These are phyloP conservation scores for Trichopoda pennipes DNA, from an alignment of 2,888 invertebrate genomes.

Conservation along the genomic window DNA sequence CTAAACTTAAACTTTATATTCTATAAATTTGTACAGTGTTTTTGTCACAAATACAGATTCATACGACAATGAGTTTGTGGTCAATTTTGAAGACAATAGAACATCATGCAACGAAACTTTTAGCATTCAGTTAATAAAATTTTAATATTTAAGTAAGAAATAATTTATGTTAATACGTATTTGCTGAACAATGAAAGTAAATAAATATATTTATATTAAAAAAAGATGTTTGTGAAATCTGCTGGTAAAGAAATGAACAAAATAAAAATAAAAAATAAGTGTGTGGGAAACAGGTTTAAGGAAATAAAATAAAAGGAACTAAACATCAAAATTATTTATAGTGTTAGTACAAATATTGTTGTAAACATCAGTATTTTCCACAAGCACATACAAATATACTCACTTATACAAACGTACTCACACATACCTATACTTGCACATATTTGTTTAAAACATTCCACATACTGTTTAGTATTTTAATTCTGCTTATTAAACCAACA, in stretches of 20 bases:
- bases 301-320: constrained; percentile 49
- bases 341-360: constrained; percentile 3
- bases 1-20: too few species aligned
- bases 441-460: not conserved
- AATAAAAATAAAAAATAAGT: constrained; percentile 22
- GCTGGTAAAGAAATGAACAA: not conserved
- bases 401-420: not conserved
- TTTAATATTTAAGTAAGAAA: too few species aligned
- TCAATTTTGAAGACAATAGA: not conserved
- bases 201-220: constrained; percentile 12
- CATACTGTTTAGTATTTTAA: constrained; percentile 3
- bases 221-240: not conserved
- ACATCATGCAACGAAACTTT: not conserved
- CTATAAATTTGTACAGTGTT: too few species aligned
- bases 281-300: constrained; percentile 34
- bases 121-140: constrained; percentile 17
- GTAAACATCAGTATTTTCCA: too few species aligned
- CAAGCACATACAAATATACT: too few species aligned
- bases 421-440: not conserved
- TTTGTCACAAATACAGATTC: too few species aligned
- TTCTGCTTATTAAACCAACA: constrained; percentile 55
- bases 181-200: not conserved
- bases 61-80: not conserved
- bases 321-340: not conserved
- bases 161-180: not conserved